Evolutionary conservation across 2,888 invertebrate genomes (phyloP).

Genomic region (Quadriops clusia): DNA sequence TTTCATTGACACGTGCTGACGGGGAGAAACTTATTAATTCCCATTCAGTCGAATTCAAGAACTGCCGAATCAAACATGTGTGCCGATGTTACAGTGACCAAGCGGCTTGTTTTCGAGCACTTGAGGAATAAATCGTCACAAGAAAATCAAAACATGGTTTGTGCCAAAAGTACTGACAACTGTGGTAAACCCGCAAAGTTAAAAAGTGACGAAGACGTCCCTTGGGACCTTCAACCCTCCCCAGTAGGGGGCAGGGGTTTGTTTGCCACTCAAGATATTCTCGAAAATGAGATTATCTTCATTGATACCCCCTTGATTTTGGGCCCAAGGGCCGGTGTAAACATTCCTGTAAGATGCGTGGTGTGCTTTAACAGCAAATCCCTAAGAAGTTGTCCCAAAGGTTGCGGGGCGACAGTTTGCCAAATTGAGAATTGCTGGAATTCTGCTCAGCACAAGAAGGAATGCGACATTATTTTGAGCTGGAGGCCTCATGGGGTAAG

Average conservation of each 20-base stretch:
- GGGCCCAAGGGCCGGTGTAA: constrained; percentile 51
- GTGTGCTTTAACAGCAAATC: constrained; percentile 47
- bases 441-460: constrained; percentile 44
- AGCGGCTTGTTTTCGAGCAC: too few relatives aligned
- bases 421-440: constrained; percentile 50
- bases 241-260: constrained; percentile 57
- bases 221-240: constrained; percentile 52
- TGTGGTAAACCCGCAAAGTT: too few relatives aligned
- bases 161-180: too few relatives aligned
- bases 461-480: constrained; percentile 50
- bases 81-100: too few relatives aligned
- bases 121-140: too few relatives aligned
- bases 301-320: constrained; percentile 56
- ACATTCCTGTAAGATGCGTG: constrained; percentile 49
- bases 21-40: too few relatives aligned
- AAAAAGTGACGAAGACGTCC: constrained; percentile 28
- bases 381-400: constrained; percentile 41
- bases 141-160: too few relatives aligned
- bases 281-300: constrained; percentile 56
- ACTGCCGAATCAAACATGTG: too few relatives aligned
- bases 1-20: too few relatives aligned
- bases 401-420: constrained; percentile 61
- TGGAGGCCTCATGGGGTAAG: constrained; percentile 41
- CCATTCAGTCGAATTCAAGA: too few relatives aligned
- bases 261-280: constrained; percentile 54